Percentiles rank a stretch among this genome's conserved stretches.
Conservation (phyloP, 2,113 vertebrate genomes). For the Arvicanthis niloticus region DNA sequence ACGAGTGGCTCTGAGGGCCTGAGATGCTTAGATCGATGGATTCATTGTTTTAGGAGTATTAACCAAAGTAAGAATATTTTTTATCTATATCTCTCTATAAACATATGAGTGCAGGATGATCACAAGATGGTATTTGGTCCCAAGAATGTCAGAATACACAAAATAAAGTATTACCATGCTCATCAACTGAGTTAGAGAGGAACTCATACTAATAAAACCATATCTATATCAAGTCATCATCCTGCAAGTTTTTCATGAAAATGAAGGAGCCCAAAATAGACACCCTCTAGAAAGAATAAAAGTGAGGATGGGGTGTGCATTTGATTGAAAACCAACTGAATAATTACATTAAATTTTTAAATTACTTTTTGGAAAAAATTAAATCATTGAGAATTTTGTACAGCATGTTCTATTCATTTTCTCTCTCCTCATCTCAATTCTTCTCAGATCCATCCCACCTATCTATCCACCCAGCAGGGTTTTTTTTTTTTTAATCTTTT, state of each 20-base stretch:
- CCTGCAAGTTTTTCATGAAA: background rate
- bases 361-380: background rate
- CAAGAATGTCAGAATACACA: background rate
- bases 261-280: background rate
- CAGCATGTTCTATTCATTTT: background rate
- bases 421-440: background rate
- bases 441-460: background rate
- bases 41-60: background rate
- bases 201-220: background rate
- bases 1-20: background rate
- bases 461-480: background rate
- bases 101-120: background rate
- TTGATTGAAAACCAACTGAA: background rate
- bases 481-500: background rate
- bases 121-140: background rate
- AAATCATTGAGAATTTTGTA: background rate
- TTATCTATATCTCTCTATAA: background rate
- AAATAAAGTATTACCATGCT: background rate
- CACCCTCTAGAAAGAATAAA: slow-evolving; percentile 11
- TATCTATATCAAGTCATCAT: background rate
- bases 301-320: background rate
- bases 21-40: background rate
- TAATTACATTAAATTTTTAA: background rate
- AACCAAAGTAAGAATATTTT: background rate
- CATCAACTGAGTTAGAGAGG: no score